These are phyloP conservation scores for Anoplophora glabripennis DNA, from an alignment of 1,140 invertebrate species.

Conservation along the genomic window DNA sequence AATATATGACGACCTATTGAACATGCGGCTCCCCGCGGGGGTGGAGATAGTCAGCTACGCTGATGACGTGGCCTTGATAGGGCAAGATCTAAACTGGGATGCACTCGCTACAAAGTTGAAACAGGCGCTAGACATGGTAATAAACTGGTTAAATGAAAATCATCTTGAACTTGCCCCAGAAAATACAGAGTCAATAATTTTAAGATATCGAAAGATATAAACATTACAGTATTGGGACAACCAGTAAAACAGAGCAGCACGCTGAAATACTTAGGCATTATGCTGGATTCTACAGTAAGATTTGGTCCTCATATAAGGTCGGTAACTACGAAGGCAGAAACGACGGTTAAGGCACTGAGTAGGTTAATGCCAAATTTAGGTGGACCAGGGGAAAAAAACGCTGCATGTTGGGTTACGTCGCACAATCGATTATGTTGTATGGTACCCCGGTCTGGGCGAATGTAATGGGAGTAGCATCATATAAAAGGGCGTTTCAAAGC, in stretches of 20 bases:
- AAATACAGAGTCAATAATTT: conserved; percentile 30
- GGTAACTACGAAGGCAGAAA: not conserved
- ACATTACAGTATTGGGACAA: not conserved
- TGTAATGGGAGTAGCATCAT: conserved; percentile 1
- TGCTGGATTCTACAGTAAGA: not conserved
- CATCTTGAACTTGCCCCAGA: conserved; percentile 26
- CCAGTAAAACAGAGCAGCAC: not conserved
- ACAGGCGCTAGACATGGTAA: conserved; percentile 8
- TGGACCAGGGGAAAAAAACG: conserved; percentile 14
- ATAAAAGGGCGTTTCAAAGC: not conserved
- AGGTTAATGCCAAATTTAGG: conserved; percentile 21
- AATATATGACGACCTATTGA: conserved; percentile 38
- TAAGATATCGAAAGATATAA: conserved; percentile 7
- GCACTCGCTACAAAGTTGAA: conserved; percentile 19
- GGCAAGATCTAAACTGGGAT: conserved; percentile 20
- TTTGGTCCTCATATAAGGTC: conserved; percentile 13
- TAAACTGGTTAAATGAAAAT: conserved; percentile 25
- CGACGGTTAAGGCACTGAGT: not conserved
- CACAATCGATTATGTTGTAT: conserved; percentile 15
- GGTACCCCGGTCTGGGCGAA: conserved; percentile 19
- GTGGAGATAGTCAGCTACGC: conserved; percentile 29
- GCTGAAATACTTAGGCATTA: conserved; percentile 23
- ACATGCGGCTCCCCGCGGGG: conserved; percentile 25
- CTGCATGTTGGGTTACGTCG: conserved; percentile 5
- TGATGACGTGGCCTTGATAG: conserved; percentile 30